Evolutionary conservation across 2,888 invertebrate genomes (phyloP).

Genomic region (Harpalus rubripes): DNA sequence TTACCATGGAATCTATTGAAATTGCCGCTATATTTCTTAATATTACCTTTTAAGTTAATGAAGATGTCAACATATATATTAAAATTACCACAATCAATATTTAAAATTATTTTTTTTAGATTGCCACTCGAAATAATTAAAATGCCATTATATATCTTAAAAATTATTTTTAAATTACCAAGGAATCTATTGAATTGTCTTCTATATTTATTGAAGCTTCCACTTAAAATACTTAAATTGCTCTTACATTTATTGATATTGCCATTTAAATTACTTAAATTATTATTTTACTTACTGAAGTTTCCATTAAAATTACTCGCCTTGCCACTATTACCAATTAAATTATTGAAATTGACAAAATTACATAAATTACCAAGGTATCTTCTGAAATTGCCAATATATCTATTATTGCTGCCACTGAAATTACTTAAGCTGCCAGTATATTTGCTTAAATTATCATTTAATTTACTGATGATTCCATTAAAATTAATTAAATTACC

Average conservation of each 20-base stretch:
- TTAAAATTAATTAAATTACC: constrained; percentile 23
- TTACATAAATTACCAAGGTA: too few relatives aligned
- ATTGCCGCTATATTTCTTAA: not conserved
- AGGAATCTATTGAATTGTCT: constrained; percentile 1
- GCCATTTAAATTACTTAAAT: constrained; percentile 13
- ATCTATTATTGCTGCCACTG: not conserved
- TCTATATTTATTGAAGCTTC: constrained; percentile 17
- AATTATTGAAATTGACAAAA: not conserved
- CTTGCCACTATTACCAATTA: not conserved
- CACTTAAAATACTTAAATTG: constrained; percentile 26
- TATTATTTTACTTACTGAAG: constrained; percentile 8
- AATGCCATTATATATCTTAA: not conserved
- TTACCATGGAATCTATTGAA: not conserved
- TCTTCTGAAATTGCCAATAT: not conserved
- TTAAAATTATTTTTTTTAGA: too few relatives aligned
- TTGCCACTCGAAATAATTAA: not conserved
- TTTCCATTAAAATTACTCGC: constrained; percentile 1
- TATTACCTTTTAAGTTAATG: not conserved
- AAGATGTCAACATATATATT: not conserved
- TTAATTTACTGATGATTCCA: constrained; percentile 18
- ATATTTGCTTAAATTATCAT: constrained; percentile 4
- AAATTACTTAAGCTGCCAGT: not conserved
- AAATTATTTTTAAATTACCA: not conserved
- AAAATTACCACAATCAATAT: not conserved
- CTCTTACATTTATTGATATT: not conserved